Conservation (phyloP, 2,113 vertebrate species). For the Malurus cyaneus region DNA sequence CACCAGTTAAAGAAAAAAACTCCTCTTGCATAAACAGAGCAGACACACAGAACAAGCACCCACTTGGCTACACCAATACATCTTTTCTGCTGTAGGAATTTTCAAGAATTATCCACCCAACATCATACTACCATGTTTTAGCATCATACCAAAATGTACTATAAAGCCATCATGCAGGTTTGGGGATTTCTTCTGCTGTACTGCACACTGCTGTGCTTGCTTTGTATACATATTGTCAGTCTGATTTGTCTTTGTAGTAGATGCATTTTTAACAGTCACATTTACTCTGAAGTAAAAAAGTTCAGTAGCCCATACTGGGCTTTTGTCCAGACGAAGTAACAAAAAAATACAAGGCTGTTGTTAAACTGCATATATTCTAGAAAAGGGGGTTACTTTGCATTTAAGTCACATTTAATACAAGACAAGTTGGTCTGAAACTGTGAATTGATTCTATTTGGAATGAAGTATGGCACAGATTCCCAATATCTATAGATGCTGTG, state of each 20-base stretch:
- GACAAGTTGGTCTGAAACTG: constrained; percentile 59
- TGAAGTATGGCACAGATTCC: constrained; percentile 66
- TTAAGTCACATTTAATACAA: constrained; percentile 65
- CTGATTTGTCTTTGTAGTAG: constrained; percentile 24
- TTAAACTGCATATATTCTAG: constrained; percentile 56
- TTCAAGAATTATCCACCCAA: not conserved
- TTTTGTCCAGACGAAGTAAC: constrained; percentile 29
- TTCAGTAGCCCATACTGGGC: not conserved
- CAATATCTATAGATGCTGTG: constrained; percentile 17
- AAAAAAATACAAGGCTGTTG: constrained; percentile 52
- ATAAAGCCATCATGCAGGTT: not conserved
- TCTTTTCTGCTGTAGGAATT: not conserved
- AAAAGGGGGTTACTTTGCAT: constrained; percentile 67
- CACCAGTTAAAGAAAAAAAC: not conserved
- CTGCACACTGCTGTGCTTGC: not conserved
- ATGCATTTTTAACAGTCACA: constrained; percentile 38
- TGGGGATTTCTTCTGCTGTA: not conserved
- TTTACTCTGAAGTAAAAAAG: constrained; percentile 13
- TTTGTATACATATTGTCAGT: not conserved
- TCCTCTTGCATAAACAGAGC: constrained; percentile 22
- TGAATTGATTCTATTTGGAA: constrained; percentile 59
- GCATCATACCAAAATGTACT: not conserved
- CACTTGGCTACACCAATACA: not conserved
- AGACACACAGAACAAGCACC: constrained; percentile 37
- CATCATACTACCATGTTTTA: not conserved